These are phyloP conservation scores for Oscheius sp. DNA, from an alignment of 2,888 invertebrate species.

Conservation along the genomic window DNA sequence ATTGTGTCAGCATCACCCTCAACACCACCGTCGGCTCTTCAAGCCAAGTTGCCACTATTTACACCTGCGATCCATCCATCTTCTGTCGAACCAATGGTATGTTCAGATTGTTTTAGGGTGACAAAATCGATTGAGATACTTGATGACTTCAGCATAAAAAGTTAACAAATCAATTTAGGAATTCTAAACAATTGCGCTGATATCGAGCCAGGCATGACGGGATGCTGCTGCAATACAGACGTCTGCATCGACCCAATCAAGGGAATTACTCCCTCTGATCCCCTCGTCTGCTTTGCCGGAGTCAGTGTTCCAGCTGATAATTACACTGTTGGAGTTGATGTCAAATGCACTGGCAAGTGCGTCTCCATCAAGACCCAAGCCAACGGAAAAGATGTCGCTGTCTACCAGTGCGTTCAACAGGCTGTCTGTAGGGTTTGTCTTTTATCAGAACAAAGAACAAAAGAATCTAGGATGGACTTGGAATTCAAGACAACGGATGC, in stretches of 20 bases:
- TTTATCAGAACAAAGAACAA: no score
- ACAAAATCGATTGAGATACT: no score
- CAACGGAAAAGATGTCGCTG: conserved; percentile 9
- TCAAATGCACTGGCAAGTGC: conserved; percentile 10
- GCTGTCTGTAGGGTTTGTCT: conserved; percentile 33
- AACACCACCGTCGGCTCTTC: conserved; percentile 35
- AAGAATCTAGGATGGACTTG: no score
- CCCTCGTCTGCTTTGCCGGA: conserved; percentile 46
- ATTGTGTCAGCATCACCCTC: conserved; percentile 41
- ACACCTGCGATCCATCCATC: conserved; percentile 47
- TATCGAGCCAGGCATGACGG: conserved; percentile 35
- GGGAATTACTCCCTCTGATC: conserved; percentile 24
- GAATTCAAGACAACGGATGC: neutral
- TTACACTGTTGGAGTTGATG: neutral
- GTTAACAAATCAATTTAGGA: conserved; percentile 35
- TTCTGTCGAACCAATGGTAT: no score
- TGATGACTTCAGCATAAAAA: no score
- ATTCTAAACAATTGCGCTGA: conserved; percentile 31
- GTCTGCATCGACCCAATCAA: conserved; percentile 35
- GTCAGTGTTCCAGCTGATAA: conserved; percentile 21
- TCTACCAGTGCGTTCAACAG: conserved; percentile 28
- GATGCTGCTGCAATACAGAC: conserved; percentile 32
- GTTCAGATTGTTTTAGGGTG: neutral
- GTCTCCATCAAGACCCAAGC: conserved; percentile 14
- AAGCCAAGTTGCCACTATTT: conserved; percentile 30